Percentiles rank a stretch among this genome's conserved stretches.
Evolutionary conservation across 2,888 invertebrate genomes (phyloP).

Genomic region (Drosophila phalerata): DNA sequence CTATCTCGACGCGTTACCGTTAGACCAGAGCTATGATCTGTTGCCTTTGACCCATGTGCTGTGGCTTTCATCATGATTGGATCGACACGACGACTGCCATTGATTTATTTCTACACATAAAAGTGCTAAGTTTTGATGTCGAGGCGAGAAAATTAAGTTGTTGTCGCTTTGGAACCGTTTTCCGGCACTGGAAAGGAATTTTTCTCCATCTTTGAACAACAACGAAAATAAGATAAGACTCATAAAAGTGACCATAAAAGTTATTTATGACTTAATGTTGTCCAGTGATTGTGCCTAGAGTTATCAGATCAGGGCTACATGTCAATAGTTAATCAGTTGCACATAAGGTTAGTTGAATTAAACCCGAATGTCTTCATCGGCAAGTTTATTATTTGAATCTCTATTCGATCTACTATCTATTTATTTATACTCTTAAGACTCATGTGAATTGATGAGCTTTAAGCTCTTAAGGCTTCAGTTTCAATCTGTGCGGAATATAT

Average conservation of each 20-base stretch:
- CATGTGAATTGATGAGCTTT: background rate
- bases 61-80: conserved; percentile 69
- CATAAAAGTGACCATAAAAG: conserved; percentile 68
- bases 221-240: conserved; percentile 63
- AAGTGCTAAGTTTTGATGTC: conserved; percentile 60
- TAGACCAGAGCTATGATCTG: conserved; percentile 62
- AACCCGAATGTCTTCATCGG: conserved; percentile 17
- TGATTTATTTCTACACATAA: conserved; percentile 72
- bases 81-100: conserved; percentile 53
- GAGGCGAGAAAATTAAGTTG: conserved; percentile 80
- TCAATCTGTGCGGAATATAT: background rate
- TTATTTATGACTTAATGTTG: conserved; percentile 68
- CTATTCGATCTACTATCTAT: background rate
- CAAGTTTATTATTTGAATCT: conserved; percentile 6
- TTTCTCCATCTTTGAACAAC: background rate
- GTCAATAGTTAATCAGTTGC: conserved; percentile 59
- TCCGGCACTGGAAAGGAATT: conserved; percentile 15
- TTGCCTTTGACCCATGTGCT: conserved; percentile 71
- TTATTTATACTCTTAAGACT: background rate
- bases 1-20: conserved; percentile 53
- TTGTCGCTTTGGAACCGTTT: conserved; percentile 46
- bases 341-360: conserved; percentile 11
- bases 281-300: conserved; percentile 54
- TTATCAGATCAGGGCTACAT: conserved; percentile 64
- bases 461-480: background rate